phyloP scores from a whole-genome alignment of 2,888 invertebrate species.

The Prosapia bicincta region DNA sequence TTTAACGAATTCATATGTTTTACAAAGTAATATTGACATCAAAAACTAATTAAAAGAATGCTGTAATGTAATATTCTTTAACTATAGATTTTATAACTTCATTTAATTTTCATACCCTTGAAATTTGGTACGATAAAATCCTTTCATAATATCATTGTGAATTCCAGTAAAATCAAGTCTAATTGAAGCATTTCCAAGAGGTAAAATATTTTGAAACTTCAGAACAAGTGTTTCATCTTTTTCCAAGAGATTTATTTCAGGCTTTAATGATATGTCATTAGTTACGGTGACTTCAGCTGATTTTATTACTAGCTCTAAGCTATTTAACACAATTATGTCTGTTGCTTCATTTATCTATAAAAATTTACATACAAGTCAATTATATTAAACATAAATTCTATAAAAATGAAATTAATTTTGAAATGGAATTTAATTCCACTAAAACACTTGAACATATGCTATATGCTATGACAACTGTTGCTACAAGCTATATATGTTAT shows the following conservation, averaged over 20 bases:
- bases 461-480: too few relatives aligned
- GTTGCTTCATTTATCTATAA: slow-evolving; percentile 67
- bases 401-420: too few relatives aligned
- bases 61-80: too few relatives aligned
- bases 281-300: slow-evolving; percentile 45
- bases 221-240: slow-evolving; percentile 69
- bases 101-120: neutral
- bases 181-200: slow-evolving; percentile 55
- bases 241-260: slow-evolving; percentile 46
- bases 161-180: slow-evolving; percentile 75
- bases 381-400: too few relatives aligned
- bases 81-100: too few relatives aligned
- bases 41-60: too few relatives aligned
- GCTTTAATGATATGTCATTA: slow-evolving; percentile 38
- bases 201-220: slow-evolving; percentile 58
- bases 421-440: too few relatives aligned
- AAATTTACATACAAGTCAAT: too few relatives aligned
- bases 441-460: too few relatives aligned
- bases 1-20: too few relatives aligned
- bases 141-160: slow-evolving; percentile 90
- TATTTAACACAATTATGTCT: slow-evolving; percentile 69
- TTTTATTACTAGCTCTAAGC: slow-evolving; percentile 68
- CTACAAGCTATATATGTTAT: too few relatives aligned
- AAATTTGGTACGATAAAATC: slow-evolving; percentile 88
- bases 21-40: too few relatives aligned